Base-by-base conservation (phyloP, 2,888 invertebrate species). In the Sycophila texana region DNA sequence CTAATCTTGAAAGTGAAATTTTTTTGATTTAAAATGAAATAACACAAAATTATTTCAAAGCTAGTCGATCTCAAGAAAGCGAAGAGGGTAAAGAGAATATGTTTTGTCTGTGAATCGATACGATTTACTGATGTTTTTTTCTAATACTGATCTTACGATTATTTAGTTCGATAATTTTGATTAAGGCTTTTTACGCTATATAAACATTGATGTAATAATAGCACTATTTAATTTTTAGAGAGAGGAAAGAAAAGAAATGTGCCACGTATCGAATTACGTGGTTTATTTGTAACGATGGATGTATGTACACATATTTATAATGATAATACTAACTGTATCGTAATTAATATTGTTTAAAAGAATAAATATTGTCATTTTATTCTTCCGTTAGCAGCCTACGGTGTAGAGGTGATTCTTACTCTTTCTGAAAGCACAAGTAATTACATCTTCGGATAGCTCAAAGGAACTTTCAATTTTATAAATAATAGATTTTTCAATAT, bases 251-350 rank as follows among this genome's bases (percentile, higher is more conserved):
- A 66, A n/a, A 76, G 67, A 51, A 47, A 68, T 68, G 68, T 76
- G 68, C 63, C 53, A 73, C 65, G 75, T 70, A 66, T 78, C 5
- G 39, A 66, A 66, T 1, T 80, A 81, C 74, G 72, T 78, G 71
- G 39, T 80, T 77, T 63, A 70, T 77, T 77, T 80, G 60, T 74
- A 77, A 77, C 26, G 55, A 72, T 81, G 66, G 57, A 79, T 81
- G 81, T 78, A 75, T 74, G 75, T 79, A 81, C 67, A 74, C 73
- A 81, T 78, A 78, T 78, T 78, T 81, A 65, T 78, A 72, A 39
- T 18, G 74, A 77, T 81, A 80, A 49, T 66, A 79, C 72, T 75
- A 74, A 81, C 66, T 78, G 57, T 74, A 75, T 73, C 49, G 39
- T 75, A 66, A 68, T 67, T 74, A 61, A 75, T 78, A 75, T 79